Conservation (phyloP, 2,888 invertebrate genomes). For the Volucella zonaria region DNA sequence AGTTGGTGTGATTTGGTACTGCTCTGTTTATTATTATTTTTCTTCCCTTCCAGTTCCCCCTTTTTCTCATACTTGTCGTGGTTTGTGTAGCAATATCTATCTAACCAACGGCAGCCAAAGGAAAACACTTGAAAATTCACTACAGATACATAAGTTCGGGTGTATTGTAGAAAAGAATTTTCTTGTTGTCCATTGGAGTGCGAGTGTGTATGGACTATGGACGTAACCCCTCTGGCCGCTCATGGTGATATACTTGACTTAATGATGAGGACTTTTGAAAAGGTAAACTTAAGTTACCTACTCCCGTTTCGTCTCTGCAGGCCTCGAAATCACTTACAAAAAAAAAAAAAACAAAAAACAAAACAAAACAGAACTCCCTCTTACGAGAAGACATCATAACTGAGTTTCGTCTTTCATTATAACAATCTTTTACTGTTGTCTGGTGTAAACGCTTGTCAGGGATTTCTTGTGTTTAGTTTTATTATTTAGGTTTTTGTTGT, state of each 20-base stretch:
- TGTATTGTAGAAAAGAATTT: conserved; percentile 42
- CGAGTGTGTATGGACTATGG: neutral
- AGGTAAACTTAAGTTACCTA: conserved; percentile 49
- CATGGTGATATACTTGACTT: conserved; percentile 67
- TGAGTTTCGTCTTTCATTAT: conserved; percentile 27
- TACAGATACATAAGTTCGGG: conserved; percentile 13
- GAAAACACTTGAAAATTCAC: conserved; percentile 67
- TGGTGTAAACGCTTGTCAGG: conserved; percentile 69
- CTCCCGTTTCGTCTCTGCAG: conserved; percentile 1
- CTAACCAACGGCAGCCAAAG: conserved; percentile 52
- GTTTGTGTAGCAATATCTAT: conserved; percentile 19
- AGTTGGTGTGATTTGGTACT: conserved; percentile 62
- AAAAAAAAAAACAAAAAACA: neutral
- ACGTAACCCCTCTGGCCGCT: neutral
- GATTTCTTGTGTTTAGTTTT: conserved; percentile 64
- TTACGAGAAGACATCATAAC: neutral
- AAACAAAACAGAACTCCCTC: neutral
- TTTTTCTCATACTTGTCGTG: conserved; percentile 33
- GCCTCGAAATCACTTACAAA: neutral
- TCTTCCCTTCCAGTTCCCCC: neutral
- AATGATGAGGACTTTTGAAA: conserved; percentile 70
- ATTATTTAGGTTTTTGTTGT: conserved; percentile 63
- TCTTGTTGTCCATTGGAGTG: conserved; percentile 19
- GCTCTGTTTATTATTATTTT: conserved; percentile 33
- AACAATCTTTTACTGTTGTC: conserved; percentile 50